Conservation (phyloP, 2,888 invertebrate genomes). For the Clusia tigrina region DNA sequence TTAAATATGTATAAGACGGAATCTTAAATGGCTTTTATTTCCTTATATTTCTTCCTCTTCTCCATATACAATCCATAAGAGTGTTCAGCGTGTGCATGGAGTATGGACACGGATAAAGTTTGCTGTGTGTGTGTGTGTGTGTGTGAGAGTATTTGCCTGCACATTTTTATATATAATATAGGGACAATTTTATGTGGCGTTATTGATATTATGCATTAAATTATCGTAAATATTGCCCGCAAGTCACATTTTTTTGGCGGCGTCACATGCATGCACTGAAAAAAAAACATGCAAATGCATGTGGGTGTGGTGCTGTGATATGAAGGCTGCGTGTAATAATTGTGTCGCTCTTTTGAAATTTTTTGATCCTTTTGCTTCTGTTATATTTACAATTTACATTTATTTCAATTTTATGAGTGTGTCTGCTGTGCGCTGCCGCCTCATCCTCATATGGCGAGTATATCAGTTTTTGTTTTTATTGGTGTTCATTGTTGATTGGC, state of each 20-base stretch:
- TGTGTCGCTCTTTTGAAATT: too few species aligned
- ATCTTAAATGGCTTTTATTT: background rate
- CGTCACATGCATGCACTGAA: background rate
- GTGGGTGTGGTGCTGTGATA: too few species aligned
- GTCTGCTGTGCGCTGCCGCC: too few species aligned
- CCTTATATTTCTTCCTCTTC: background rate
- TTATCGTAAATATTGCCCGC: constrained; percentile 7
- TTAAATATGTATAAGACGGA: constrained; percentile 14
- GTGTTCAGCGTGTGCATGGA: background rate
- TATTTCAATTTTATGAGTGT: too few species aligned
- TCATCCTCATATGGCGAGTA: too few species aligned
- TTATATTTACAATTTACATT: too few species aligned
- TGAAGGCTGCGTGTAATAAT: too few species aligned
- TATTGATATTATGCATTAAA: constrained; percentile 16
- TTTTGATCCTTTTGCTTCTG: too few species aligned
- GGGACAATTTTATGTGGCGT: background rate
- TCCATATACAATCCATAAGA: background rate
- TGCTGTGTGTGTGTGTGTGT: constrained; percentile 5
- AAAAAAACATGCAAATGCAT: too few species aligned
- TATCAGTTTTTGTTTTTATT: background rate
- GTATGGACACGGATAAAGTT: background rate
- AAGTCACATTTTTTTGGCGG: background rate
- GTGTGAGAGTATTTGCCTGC: constrained; percentile 7
- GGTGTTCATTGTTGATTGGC: background rate
- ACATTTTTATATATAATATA: background rate